These are phyloP conservation scores for Rhopalosiphum nymphaeae DNA, from an alignment of 2,888 invertebrate genomes.

Conservation along the genomic window DNA sequence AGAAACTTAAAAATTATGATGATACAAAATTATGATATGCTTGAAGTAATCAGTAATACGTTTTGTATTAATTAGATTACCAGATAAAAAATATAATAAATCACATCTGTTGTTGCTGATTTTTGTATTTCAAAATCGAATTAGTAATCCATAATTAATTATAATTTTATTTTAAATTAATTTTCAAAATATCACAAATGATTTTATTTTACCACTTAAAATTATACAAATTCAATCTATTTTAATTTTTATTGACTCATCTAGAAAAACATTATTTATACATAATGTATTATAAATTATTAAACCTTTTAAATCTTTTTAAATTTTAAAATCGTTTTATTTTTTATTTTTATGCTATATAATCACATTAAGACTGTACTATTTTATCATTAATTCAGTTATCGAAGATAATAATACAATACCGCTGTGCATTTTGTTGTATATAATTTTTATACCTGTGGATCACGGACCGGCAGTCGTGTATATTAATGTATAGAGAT, in stretches of 20 bases:
- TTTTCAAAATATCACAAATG: background rate
- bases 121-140: background rate
- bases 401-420: background rate
- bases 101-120: background rate
- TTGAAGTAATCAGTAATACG: background rate
- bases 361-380: background rate
- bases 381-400: background rate
- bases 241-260: background rate
- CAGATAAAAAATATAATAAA: background rate
- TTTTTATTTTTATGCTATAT: background rate
- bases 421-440: background rate
- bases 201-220: background rate
- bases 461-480: background rate
- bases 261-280: background rate
- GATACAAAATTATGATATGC: background rate
- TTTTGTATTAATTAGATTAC: background rate
- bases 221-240: background rate
- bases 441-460: background rate
- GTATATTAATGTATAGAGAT: background rate
- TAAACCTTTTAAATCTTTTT: background rate
- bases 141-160: background rate
- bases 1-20: background rate
- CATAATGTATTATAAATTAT: background rate
- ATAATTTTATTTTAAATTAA: background rate
- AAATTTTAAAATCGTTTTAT: background rate